A percentile compares a stretch with the other conserved stretches of the same genome.
Evolutionary conservation across 2,888 invertebrate species (phyloP).

Genomic region (Lymantria dispar): DNA sequence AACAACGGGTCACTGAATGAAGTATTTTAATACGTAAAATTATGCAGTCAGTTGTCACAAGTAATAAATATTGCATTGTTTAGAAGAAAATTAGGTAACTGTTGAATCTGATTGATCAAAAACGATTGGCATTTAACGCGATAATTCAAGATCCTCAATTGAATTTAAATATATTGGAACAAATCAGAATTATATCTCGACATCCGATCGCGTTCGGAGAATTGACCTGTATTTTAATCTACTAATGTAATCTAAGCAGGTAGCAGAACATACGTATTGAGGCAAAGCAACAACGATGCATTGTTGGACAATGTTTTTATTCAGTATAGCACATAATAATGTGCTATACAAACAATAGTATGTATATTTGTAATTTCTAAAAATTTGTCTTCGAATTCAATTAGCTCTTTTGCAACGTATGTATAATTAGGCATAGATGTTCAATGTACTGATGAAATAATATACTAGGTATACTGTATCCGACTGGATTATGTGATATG

Average conservation of each 20-base stretch:
- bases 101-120: slow-evolving; percentile 22
- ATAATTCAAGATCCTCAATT: slow-evolving; percentile 39
- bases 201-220: slow-evolving; percentile 57
- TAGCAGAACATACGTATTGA: slow-evolving; percentile 12
- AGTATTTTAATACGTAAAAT: slow-evolving; percentile 17
- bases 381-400: too few species aligned
- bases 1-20: slow-evolving; percentile 29
- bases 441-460: too few species aligned
- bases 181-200: slow-evolving; percentile 47
- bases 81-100: slow-evolving; percentile 16
- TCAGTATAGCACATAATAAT: background rate
- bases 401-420: too few species aligned
- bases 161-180: slow-evolving; percentile 44
- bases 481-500: too few species aligned
- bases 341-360: too few species aligned
- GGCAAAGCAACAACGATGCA: background rate
- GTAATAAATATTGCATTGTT: slow-evolving; percentile 26
- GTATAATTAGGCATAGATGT: too few species aligned
- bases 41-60: slow-evolving; percentile 15
- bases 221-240: slow-evolving; percentile 38
- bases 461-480: too few species aligned
- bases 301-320: background rate
- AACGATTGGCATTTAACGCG: slow-evolving; percentile 32
- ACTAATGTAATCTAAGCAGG: slow-evolving; percentile 29
- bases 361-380: too few species aligned